Base-by-base conservation (phyloP, 2,888 invertebrate species). In the Drosophila neonasuta region DNA sequence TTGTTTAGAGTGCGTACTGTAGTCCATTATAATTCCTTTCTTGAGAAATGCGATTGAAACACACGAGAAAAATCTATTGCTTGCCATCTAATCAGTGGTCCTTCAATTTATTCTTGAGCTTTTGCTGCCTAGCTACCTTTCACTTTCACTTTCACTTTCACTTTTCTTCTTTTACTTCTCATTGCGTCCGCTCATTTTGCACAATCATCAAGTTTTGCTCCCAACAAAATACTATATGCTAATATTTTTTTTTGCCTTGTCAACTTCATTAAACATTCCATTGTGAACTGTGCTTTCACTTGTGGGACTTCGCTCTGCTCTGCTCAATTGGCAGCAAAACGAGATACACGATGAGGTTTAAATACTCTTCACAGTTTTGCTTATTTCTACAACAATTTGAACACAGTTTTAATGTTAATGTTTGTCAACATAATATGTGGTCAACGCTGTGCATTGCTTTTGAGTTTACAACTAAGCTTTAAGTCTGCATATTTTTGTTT, bases 181-280 rank as follows among this genome's bases (percentile, higher is more conserved):
- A 17, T 34, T 41, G 41, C 46, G 56, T 11, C 24, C 36, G 17
- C 29, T 48, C 52, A 59, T 62, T 54, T 44, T 50, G 58, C 54
- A 42, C 44, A 49, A 45, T 55, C 49, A 62, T 62, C 34, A 36
- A 29, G 42, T 58, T 66, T 10, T 13, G 56, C 39, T 50, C 54
- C 13, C 24, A 24, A 24, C 24, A 24, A 24, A 11, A 20, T 34
- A 24, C 24, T 24, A 24, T 24, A 24, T 24, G 24, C 24, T 24
- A 24, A 24, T 24, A 24, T 58, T 39, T 58, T 39, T 58, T 30
- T 51, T 49, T 55, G 7, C 54, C 55, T 56, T 13, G 74, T 63
- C 58, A 68, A 54, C 56, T 46, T 48, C 49, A 57, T 70, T 69
- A 57, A 55, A 20, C 45, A 70, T 74, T 64, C 56, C 59, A 63